Evolutionary conservation across 2,113 vertebrate genomes (phyloP).

Genomic region (Vidua macroura): DNA sequence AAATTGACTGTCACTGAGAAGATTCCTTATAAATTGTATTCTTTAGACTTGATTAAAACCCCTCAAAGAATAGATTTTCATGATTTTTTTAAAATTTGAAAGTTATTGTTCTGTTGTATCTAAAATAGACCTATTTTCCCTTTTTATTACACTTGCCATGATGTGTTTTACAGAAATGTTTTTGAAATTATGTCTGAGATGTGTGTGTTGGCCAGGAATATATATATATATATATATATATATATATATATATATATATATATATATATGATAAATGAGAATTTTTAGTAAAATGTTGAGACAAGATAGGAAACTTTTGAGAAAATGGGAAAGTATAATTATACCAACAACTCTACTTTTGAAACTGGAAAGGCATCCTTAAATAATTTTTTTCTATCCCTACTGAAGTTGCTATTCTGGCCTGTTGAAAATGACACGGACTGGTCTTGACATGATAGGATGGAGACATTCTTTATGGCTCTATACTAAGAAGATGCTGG

Average conservation of each 20-base stretch:
- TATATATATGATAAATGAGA: neutral
- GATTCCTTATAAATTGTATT: neutral
- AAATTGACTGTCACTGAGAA: neutral
- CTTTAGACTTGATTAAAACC: neutral
- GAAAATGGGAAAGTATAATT: neutral
- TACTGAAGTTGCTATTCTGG: neutral
- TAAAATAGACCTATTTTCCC: neutral
- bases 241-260: neutral
- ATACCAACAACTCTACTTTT: neutral
- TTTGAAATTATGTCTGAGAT: neutral
- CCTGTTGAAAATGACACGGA: neutral
- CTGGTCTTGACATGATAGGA: neutral
- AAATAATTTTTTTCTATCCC: neutral
- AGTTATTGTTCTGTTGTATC: neutral
- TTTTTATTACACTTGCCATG: neutral
- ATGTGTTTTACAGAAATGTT: neutral
- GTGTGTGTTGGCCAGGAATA: neutral
- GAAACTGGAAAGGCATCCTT: neutral
- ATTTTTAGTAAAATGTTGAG: neutral
- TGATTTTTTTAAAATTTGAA: neutral
- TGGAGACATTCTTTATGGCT: neutral
- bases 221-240: no score
- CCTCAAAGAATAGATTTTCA: neutral
- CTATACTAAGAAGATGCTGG: neutral
- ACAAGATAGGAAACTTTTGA: neutral